Evolutionary conservation across 2,797 vertebrate species (phyloP).

Genomic region (Pangasius krempfi): DNA sequence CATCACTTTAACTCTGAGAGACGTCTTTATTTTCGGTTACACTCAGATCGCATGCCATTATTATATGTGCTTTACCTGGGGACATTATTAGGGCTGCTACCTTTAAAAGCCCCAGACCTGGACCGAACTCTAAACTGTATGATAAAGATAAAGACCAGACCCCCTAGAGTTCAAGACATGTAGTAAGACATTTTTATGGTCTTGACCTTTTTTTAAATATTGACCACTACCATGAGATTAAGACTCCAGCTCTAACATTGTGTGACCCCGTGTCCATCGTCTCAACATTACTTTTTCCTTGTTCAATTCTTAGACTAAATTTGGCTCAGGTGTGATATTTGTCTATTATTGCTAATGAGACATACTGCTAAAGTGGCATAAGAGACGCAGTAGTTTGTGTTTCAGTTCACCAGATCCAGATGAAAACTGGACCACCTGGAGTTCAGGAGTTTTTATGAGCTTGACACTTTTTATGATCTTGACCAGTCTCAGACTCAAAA

Average conservation of each 20-base stretch:
- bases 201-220: not conserved
- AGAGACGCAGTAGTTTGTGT: not conserved
- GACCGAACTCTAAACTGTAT: not conserved
- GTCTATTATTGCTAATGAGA: slow-evolving; percentile 3
- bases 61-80: not conserved
- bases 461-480: slow-evolving; percentile 9
- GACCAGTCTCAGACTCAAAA: not conserved
- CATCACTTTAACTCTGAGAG: not conserved
- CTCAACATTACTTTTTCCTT: too few species aligned
- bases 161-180: not conserved
- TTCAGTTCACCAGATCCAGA: slow-evolving; percentile 11
- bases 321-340: not conserved
- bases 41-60: not conserved
- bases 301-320: not conserved
- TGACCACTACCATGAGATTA: not conserved
- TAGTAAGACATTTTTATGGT: not conserved
- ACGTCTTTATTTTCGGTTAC: not conserved
- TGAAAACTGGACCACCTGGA: not conserved
- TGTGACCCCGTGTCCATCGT: not conserved
- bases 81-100: slow-evolving; percentile 4
- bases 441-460: slow-evolving; percentile 11
- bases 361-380: not conserved
- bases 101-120: not conserved
- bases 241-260: too few species aligned
- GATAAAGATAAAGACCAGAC: slow-evolving; percentile 2